These are phyloP conservation scores for Lasiommata megera DNA, from an alignment of 2,888 invertebrate genomes.

Conservation along the genomic window DNA sequence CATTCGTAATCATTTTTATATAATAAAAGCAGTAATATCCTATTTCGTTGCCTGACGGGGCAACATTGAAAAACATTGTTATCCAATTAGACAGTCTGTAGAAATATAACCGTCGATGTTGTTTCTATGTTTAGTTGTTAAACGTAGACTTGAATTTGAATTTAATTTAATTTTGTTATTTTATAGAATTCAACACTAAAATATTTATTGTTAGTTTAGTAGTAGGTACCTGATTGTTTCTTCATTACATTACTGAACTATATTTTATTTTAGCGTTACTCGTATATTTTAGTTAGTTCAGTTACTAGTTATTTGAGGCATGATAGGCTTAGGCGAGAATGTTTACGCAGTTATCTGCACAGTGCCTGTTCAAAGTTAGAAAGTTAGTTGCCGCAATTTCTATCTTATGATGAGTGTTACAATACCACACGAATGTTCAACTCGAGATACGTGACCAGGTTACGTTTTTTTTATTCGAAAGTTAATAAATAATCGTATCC, in stretches of 20 bases:
- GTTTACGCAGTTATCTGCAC: slow-evolving; percentile 9
- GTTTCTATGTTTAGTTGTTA: slow-evolving; percentile 32
- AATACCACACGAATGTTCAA: too few relatives aligned
- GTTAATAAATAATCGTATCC: too few relatives aligned
- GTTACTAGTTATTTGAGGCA: slow-evolving; percentile 33
- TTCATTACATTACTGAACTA: slow-evolving; percentile 36
- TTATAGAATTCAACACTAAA: slow-evolving; percentile 6
- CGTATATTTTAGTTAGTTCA: slow-evolving; percentile 18
- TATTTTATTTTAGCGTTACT: slow-evolving; percentile 28
- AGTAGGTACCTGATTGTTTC: slow-evolving; percentile 72
- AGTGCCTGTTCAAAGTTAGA: neutral
- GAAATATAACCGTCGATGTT: slow-evolving; percentile 15
- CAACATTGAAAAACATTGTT: neutral
- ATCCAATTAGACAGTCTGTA: slow-evolving; percentile 23
- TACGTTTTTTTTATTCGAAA: too few relatives aligned
- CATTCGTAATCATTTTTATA: too few relatives aligned
- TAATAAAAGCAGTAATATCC: too few relatives aligned
- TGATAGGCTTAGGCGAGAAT: slow-evolving; percentile 25
- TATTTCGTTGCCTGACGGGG: too few relatives aligned
- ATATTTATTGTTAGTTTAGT: slow-evolving; percentile 36
- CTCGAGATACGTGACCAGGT: too few relatives aligned
- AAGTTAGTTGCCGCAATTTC: neutral
- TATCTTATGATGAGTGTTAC: too few relatives aligned
- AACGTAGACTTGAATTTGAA: slow-evolving; percentile 12
- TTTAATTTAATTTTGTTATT: slow-evolving; percentile 8